These are phyloP conservation scores for Pipra filicauda DNA, from an alignment of 2,113 vertebrate species.

Conservation along the genomic window DNA sequence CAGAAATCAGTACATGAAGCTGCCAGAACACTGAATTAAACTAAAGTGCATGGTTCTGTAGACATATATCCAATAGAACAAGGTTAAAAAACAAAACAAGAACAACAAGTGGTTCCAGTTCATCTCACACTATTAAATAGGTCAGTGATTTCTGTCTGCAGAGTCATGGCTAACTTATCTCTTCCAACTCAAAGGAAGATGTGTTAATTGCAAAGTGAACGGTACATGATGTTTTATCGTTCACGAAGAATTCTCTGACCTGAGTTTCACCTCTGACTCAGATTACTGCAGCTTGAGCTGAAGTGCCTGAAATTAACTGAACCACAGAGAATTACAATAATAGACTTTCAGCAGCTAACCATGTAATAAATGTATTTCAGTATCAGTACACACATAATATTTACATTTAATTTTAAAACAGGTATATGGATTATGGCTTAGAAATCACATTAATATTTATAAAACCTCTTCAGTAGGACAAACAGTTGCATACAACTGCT, in stretches of 20 bases:
- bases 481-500: background rate
- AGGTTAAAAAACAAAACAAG: background rate
- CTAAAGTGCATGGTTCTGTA: background rate
- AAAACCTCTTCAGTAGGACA: background rate
- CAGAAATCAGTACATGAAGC: background rate
- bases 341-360: background rate
- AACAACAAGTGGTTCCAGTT: background rate
- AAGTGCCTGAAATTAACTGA: constrained; percentile 25
- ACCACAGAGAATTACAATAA: background rate
- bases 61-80: background rate
- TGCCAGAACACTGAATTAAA: background rate
- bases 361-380: background rate
- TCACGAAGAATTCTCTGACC: constrained; percentile 13
- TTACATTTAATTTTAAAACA: background rate
- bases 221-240: background rate
- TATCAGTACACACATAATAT: background rate
- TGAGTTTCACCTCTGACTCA: constrained; percentile 12
- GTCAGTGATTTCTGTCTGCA: background rate
- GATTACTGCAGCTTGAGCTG: background rate
- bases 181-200: background rate
- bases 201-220: constrained; percentile 7
- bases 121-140: background rate
- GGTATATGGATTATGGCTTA: background rate
- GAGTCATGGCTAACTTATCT: background rate
- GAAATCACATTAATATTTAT: background rate